phyloP scores from a whole-genome alignment of 2,113 vertebrate species.

The Amblyopsis rosae region DNA sequence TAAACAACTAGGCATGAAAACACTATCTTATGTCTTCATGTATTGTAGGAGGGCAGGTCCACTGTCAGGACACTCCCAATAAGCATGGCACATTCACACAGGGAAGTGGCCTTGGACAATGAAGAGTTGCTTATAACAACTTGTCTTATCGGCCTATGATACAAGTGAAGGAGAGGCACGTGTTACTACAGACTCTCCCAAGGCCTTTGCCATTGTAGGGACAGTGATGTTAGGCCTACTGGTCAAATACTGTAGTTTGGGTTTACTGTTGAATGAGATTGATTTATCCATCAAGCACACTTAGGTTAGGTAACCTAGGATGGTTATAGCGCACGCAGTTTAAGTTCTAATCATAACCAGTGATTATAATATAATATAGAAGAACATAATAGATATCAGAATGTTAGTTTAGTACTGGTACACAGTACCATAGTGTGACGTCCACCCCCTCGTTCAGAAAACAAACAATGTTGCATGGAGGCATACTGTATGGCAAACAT shows the following conservation, averaged over 20 bases:
- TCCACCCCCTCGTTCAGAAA: too few relatives aligned
- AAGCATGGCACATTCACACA: conserved; percentile 37
- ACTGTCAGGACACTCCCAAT: conserved; percentile 45
- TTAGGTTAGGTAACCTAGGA: not conserved
- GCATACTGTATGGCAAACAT: not conserved
- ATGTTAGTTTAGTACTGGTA: too few relatives aligned
- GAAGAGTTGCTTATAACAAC: conserved; percentile 58
- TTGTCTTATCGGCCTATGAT: conserved; percentile 52
- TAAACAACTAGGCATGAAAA: too few relatives aligned
- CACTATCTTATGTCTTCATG: not conserved
- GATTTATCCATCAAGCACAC: not conserved
- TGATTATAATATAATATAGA: too few relatives aligned
- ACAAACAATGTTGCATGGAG: too few relatives aligned
- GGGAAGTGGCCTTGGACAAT: conserved; percentile 72
- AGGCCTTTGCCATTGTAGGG: conserved; percentile 27
- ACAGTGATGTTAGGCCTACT: not conserved
- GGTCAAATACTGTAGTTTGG: not conserved
- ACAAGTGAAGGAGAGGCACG: conserved; percentile 37
- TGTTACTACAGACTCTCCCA: conserved; percentile 59
- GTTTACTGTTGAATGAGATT: not conserved
- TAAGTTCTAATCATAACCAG: not conserved
- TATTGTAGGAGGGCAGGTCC: conserved; percentile 36
- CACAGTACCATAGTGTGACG: too few relatives aligned
- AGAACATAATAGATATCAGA: too few relatives aligned
- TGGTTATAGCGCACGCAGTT: too few relatives aligned